Conservation (phyloP, 1,140 invertebrate genomes). For the Cyclina sinensis region DNA sequence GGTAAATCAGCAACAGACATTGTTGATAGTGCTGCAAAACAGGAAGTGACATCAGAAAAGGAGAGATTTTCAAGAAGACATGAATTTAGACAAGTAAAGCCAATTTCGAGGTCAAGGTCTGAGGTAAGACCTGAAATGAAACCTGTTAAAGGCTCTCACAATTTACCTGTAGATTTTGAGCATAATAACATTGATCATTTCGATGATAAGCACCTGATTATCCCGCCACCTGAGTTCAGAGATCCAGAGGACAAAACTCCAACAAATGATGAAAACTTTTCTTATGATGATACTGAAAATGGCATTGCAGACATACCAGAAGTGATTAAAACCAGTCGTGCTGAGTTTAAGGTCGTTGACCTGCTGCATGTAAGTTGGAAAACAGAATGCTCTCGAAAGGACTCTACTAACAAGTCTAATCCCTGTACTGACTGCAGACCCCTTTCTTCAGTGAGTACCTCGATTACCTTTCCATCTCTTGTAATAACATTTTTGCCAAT, state of each 20-base stretch:
- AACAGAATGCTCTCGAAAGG: constrained; percentile 65
- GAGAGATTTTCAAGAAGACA: neutral
- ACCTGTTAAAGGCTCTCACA: constrained; percentile 59
- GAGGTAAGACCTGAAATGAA: constrained; percentile 34
- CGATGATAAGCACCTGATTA: constrained; percentile 22
- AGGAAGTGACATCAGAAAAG: constrained; percentile 10
- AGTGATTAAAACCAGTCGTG: constrained; percentile 63
- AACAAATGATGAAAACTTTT: neutral
- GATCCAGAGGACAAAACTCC: neutral
- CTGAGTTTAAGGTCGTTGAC: constrained; percentile 77
- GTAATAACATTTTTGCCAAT: neutral
- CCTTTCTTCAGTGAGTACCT: constrained; percentile 78
- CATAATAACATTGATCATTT: constrained; percentile 21
- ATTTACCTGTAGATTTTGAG: constrained; percentile 57
- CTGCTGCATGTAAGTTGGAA: constrained; percentile 83
- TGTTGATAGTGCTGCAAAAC: neutral
- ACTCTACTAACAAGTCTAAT: constrained; percentile 68
- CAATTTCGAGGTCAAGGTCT: constrained; percentile 45
- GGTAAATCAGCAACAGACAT: neutral
- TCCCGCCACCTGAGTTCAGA: constrained; percentile 43
- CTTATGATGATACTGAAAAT: neutral
- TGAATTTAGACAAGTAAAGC: constrained; percentile 47
- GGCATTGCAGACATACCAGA: constrained; percentile 34
- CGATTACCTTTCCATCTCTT: constrained; percentile 1
- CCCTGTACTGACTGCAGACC: constrained; percentile 76